phyloP scores from a whole-genome alignment of 2,797 vertebrate genomes.

The Thaleichthys pacificus region DNA sequence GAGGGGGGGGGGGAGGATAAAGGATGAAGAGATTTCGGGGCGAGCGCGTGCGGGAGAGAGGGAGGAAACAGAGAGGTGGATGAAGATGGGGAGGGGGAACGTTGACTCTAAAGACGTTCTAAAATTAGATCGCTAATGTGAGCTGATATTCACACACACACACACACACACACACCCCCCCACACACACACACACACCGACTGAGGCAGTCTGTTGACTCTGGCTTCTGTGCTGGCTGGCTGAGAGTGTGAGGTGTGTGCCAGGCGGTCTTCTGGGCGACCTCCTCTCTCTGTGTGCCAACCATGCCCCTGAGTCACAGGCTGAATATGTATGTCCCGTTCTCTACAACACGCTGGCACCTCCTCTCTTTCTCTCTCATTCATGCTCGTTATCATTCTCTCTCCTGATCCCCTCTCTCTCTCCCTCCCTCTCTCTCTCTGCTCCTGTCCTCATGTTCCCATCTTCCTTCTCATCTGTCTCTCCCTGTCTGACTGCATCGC shows the following conservation, averaged over 20 bases:
- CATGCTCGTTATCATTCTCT: slow-evolving; percentile 1
- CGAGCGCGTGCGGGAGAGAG: not conserved
- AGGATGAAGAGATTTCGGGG: too few relatives aligned
- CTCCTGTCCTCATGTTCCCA: not conserved
- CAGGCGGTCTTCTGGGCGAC: slow-evolving; percentile 48
- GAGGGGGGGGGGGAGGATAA: too few relatives aligned
- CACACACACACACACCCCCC: not conserved
- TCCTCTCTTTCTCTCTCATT: not conserved
- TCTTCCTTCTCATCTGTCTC: not conserved
- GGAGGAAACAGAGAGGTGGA: not conserved
- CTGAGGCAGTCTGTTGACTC: slow-evolving; percentile 39
- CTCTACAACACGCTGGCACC: slow-evolving; percentile 49
- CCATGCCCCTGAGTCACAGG: slow-evolving; percentile 44
- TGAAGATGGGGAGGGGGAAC: not conserved
- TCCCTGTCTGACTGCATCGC: slow-evolving; percentile 1
- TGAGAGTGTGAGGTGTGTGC: slow-evolving; percentile 34
- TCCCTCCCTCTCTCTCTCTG: not conserved
- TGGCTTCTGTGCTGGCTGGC: slow-evolving; percentile 37
- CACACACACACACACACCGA: not conserved
- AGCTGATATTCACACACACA: not conserved
- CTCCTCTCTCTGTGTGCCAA: slow-evolving; percentile 57
- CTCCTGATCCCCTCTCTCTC: not conserved
- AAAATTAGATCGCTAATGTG: not conserved
- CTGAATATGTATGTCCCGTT: slow-evolving; percentile 71
- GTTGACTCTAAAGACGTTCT: not conserved